These are phyloP conservation scores for Pandemis heparana DNA, from an alignment of 2,888 invertebrate genomes.

Conservation along the genomic window DNA sequence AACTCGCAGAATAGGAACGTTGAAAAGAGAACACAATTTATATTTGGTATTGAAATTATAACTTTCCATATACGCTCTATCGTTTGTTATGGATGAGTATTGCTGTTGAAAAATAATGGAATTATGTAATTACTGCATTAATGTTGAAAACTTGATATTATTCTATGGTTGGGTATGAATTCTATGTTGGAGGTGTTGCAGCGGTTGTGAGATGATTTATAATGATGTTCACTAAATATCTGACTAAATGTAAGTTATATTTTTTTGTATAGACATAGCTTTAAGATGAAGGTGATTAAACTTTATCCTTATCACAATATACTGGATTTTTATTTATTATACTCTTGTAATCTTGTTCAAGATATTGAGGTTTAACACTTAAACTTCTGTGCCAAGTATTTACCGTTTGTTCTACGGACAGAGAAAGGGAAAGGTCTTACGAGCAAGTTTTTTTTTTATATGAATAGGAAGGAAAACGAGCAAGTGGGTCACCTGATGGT, in stretches of 20 bases:
- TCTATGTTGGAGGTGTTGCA: conserved; percentile 79
- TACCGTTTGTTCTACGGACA: too few relatives aligned
- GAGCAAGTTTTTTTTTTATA: too few relatives aligned
- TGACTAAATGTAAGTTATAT: conserved; percentile 83
- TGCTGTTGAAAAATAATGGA: conserved; percentile 61
- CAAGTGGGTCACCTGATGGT: too few relatives aligned
- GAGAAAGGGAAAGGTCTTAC: too few relatives aligned
- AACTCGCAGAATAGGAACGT: conserved; percentile 14
- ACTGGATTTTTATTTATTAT: conserved; percentile 48
- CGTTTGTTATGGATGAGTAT: conserved; percentile 57
- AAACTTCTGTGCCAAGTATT: too few relatives aligned
- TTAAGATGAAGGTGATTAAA: conserved; percentile 82
- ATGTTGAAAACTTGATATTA: conserved; percentile 63
- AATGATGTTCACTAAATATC: conserved; percentile 84
- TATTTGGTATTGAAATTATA: conserved; percentile 33
- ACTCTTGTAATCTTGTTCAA: too few relatives aligned
- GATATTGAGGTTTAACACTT: too few relatives aligned
- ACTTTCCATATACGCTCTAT: conserved; percentile 48
- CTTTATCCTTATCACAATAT: conserved; percentile 72
- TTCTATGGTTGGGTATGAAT: conserved; percentile 74
- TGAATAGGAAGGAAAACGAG: too few relatives aligned
- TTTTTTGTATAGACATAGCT: conserved; percentile 83
- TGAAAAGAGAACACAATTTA: conserved; percentile 27
- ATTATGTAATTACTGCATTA: conserved; percentile 55
- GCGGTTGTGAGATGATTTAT: conserved; percentile 86